Evolutionary conservation across 2,797 vertebrate genomes (phyloP).

Genomic region (Loris lydekkerianus): DNA sequence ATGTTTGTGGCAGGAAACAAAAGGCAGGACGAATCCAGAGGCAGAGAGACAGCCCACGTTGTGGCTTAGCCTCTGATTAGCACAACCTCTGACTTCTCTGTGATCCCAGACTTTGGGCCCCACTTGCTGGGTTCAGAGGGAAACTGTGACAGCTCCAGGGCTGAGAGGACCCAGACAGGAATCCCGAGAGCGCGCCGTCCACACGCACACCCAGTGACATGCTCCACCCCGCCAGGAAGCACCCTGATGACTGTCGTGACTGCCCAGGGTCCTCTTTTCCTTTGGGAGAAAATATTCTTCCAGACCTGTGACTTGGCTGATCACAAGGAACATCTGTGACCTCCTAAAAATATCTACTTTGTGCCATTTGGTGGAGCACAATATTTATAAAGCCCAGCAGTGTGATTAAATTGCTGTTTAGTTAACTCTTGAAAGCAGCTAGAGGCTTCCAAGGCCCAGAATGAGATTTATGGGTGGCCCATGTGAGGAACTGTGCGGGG

Average conservation of each 20-base stretch:
- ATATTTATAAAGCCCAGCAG: slow-evolving; percentile 79
- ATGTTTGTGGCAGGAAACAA: neutral
- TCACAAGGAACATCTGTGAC: slow-evolving; percentile 78
- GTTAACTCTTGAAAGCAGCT: slow-evolving; percentile 79
- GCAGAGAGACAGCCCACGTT: neutral
- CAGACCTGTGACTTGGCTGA: slow-evolving; percentile 76
- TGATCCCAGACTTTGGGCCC: neutral
- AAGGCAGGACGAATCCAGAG: neutral
- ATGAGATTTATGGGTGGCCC: slow-evolving; percentile 25
- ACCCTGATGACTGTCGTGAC: neutral
- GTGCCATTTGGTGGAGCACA: slow-evolving; percentile 76
- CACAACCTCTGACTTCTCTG: neutral
- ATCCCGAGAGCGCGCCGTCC: neutral
- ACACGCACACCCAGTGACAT: no score
- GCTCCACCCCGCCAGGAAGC: accelerated
- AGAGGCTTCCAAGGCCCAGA: slow-evolving; percentile 65
- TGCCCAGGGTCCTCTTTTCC: neutral
- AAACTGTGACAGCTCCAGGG: neutral
- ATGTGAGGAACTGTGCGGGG: neutral
- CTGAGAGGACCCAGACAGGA: neutral
- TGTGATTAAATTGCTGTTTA: slow-evolving; percentile 79
- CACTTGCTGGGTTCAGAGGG: neutral
- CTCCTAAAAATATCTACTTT: slow-evolving; percentile 82
- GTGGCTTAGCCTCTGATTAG: neutral
- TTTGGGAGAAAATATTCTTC: slow-evolving; percentile 14